Evolutionary conservation across 2,113 vertebrate genomes (phyloP), one percentile per base, ranked within the genome.

Genomic region (Anthoscopus minutus): DNA sequence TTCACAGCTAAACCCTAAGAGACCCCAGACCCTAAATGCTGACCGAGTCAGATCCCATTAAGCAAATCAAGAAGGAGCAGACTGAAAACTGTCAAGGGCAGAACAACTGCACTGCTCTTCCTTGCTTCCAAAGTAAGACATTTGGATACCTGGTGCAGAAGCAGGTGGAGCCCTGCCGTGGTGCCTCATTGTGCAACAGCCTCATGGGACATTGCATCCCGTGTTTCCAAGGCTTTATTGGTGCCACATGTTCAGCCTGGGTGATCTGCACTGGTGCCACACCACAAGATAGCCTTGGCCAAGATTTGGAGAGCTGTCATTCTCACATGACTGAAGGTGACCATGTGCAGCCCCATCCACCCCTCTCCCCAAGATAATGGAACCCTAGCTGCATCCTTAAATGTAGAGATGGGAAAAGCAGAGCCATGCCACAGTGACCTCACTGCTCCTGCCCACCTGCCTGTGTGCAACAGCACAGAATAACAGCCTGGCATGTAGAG

Each of bases 191-290:
- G 4, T 40, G 30, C 62, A 56, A 40, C 18, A 25, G 47, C 28
- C 19, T 37, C 73, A 45, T 0, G 1, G 24, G 54, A 81, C 30
- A 16, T 22, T 2, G 9, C 0, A 2, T 45, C n/a, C 13, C 9
- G 0, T 16, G 11, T 45, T 61, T 33, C 37, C 0, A 0, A 81
- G 56, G 56, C 11, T 37, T 66, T n/a, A 6, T 15, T 0, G 0
- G 0, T 53, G 57, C 9, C 70, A 13, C 1, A 3, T 0, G 0
- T 27, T 28, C 61, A 38, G 30, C 33, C 33, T 4, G 6, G 7
- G 28, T 6, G 13, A 37, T 12, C 22, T 12, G 15, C 30, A 8
- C 5, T 6, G 18, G 13, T 45, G 42, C 12, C 35, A 57, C 0
- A 0, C 54, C 30, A 35, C 9, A 7, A 51, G 14, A 27, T 5